A percentile compares a stretch with the other conserved stretches of the same genome.
Evolutionary conservation across 2,797 vertebrate species (phyloP).

Genomic region (Petrocephalus sullivani): DNA sequence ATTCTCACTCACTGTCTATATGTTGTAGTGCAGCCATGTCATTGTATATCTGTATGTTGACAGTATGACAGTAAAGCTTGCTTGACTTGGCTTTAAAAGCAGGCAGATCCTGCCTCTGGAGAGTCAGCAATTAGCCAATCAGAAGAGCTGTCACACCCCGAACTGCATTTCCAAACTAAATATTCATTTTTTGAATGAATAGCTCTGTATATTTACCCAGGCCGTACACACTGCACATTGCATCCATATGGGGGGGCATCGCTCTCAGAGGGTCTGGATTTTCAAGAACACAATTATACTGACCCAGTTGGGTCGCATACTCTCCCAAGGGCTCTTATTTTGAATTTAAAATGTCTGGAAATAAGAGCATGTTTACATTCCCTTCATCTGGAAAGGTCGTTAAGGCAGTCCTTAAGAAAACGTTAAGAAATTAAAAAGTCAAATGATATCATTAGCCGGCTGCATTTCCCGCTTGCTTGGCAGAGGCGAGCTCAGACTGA

Average conservation of each 20-base stretch:
- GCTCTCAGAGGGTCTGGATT: background rate
- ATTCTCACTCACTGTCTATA: background rate
- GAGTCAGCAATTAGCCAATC: slow-evolving; percentile 33
- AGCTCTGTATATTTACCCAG: background rate
- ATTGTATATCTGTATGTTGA: background rate
- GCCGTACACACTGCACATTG: background rate
- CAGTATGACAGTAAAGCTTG: background rate
- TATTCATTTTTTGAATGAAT: background rate
- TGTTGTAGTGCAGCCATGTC: background rate
- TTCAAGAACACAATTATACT: background rate
- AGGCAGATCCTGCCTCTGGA: background rate
- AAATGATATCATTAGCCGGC: background rate
- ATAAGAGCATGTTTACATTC: background rate
- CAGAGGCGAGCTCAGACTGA: background rate
- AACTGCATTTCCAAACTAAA: background rate
- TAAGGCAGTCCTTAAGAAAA: background rate
- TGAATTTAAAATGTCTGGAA: background rate
- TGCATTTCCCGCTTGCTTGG: background rate
- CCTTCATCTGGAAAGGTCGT: background rate
- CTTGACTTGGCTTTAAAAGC: background rate
- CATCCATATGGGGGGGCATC: background rate
- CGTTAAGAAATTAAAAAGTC: background rate
- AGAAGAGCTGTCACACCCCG: slow-evolving; percentile 34
- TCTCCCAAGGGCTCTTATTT: background rate
- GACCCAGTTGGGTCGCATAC: background rate